Evolutionary conservation across 2,888 invertebrate genomes (phyloP).

Genomic region (Andrena bucephala): DNA sequence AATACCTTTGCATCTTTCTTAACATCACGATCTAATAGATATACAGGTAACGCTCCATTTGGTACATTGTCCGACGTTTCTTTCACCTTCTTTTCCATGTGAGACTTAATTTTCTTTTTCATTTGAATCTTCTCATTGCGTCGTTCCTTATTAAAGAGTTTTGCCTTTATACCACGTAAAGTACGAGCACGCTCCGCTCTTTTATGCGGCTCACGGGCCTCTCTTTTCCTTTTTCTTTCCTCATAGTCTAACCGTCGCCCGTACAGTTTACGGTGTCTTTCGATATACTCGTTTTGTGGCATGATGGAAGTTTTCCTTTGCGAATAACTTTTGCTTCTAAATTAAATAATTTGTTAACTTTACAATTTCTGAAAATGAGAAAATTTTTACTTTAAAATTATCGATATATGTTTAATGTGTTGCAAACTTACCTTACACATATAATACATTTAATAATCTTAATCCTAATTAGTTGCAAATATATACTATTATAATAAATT

Average conservation of each 20-base stretch:
- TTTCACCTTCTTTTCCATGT: conserved; percentile 97
- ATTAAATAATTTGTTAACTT: conserved; percentile 45
- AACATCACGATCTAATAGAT: conserved; percentile 98
- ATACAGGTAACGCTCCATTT: conserved; percentile 97
- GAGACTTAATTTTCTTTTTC: conserved; percentile 99
- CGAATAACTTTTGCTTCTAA: conserved; percentile 50
- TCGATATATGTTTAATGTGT: neutral
- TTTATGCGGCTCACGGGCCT: conserved; percentile 97
- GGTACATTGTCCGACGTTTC: conserved; percentile 92
- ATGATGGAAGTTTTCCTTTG: conserved; percentile 85
- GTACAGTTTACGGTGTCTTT: conserved; percentile 97
- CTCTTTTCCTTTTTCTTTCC: conserved; percentile 97
- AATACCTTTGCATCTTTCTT: conserved; percentile 97
- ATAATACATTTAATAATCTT: neutral
- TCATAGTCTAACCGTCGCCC: conserved; percentile 99
- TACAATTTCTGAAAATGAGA: conserved; percentile 15
- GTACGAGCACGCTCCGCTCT: conserved; percentile 95
- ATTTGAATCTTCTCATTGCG: conserved; percentile 99
- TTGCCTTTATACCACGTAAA: conserved; percentile 98
- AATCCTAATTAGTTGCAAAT: neutral
- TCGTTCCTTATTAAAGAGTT: conserved; percentile 98
- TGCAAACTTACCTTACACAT: conserved; percentile 26
- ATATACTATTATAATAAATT: neutral
- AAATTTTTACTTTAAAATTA: neutral
- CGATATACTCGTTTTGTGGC: conserved; percentile 99